These are phyloP conservation scores for Oncopeltus fasciatus DNA, from an alignment of 1,140 invertebrate genomes.

Conservation along the genomic window DNA sequence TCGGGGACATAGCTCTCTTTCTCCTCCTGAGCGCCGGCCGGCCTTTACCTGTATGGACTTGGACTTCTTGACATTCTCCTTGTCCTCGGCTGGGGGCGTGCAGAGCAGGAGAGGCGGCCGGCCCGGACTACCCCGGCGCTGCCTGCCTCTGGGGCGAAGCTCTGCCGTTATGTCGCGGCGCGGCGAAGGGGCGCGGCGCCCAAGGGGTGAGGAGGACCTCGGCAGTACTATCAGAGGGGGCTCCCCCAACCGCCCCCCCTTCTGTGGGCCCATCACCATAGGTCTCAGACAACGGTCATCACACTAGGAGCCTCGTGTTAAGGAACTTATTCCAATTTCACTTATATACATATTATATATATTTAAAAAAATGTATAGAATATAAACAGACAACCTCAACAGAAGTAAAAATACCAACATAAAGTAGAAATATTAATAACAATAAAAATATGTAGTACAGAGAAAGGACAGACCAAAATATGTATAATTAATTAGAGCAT, in stretches of 20 bases:
- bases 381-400: too few relatives aligned
- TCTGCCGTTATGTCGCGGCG: conserved; percentile 7
- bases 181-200: conserved; percentile 14
- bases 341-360: too few relatives aligned
- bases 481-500: too few relatives aligned
- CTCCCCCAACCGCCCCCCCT: conserved; percentile 2
- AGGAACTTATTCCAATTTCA: too few relatives aligned
- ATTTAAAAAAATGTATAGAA: too few relatives aligned
- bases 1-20: too few relatives aligned
- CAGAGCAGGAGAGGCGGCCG: background rate
- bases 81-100: background rate
- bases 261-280: background rate
- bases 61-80: conserved; percentile 5
- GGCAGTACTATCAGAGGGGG: conserved; percentile 13
- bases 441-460: too few relatives aligned
- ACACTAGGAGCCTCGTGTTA: too few relatives aligned
- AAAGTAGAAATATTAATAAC: too few relatives aligned
- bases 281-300: too few relatives aligned
- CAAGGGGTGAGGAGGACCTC: conserved; percentile 9
- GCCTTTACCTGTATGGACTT: background rate
- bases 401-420: too few relatives aligned
- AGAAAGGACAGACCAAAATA: too few relatives aligned
- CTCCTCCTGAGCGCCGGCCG: background rate
- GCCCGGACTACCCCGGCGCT: background rate
- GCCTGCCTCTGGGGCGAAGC: background rate